phyloP scores from a whole-genome alignment of 1,140 invertebrate species.

The Lordiphosa stackelbergi region DNA sequence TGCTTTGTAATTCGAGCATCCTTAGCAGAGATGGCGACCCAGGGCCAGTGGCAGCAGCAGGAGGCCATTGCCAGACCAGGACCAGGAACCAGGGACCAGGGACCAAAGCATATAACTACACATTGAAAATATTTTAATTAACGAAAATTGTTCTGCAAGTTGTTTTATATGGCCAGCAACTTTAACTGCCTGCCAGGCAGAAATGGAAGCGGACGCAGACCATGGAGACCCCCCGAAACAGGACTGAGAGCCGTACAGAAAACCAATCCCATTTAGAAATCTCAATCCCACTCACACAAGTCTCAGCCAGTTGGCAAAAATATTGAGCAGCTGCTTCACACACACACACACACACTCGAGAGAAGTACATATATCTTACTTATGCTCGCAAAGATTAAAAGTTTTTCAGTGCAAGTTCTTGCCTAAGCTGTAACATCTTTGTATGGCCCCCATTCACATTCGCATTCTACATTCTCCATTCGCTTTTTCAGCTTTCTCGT shows the following conservation, averaged over 20 bases:
- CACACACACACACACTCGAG: slow-evolving; percentile 5
- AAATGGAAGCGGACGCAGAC: slow-evolving; percentile 9
- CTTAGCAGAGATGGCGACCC: slow-evolving; percentile 53
- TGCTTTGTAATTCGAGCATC: slow-evolving; percentile 75
- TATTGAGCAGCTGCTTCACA: slow-evolving; percentile 24
- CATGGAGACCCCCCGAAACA: neutral
- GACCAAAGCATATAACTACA: slow-evolving; percentile 40
- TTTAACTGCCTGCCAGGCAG: slow-evolving; percentile 31
- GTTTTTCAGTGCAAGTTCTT: slow-evolving; percentile 73
- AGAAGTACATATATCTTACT: slow-evolving; percentile 61
- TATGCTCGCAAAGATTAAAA: slow-evolving; percentile 68
- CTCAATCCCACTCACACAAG: slow-evolving; percentile 57
- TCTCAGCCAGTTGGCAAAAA: slow-evolving; percentile 30
- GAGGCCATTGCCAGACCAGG: slow-evolving; percentile 12
- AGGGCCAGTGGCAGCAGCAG: slow-evolving; percentile 10
- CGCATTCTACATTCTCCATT: slow-evolving; percentile 34
- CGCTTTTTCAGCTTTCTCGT: slow-evolving; percentile 19
- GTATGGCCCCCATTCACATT: slow-evolving; percentile 52
- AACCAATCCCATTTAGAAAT: slow-evolving; percentile 73
- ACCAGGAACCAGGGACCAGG: slow-evolving; percentile 15
- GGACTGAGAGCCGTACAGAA: slow-evolving; percentile 29
- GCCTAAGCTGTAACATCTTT: slow-evolving; percentile 74
- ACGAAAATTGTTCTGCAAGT: slow-evolving; percentile 73
- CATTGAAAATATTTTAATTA: slow-evolving; percentile 73
- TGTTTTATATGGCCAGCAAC: slow-evolving; percentile 53